Conservation (phyloP, 2,797 vertebrate species). For the Brachyrhaphis roseni region DNA sequence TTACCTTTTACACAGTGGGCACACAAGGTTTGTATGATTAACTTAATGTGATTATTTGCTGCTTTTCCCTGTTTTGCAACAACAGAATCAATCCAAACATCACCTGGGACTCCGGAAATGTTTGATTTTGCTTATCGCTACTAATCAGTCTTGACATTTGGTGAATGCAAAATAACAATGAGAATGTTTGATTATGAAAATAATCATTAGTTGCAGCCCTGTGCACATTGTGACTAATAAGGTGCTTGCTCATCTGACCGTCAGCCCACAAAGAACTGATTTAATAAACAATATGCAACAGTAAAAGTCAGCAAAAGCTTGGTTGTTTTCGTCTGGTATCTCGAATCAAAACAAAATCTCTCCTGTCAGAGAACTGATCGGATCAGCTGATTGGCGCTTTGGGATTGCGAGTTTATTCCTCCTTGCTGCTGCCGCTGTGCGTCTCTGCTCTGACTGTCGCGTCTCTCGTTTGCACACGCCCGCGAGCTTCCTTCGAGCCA, state of each 20-base stretch:
- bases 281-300: conserved; percentile 45
- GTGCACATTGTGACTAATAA: conserved; percentile 8
- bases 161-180: conserved; percentile 24
- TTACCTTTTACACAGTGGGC: conserved; percentile 20
- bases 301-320: conserved; percentile 43
- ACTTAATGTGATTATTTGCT: conserved; percentile 32
- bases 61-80: conserved; percentile 37
- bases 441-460: conserved; percentile 47
- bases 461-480: conserved; percentile 37
- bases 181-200: conserved; percentile 27
- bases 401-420: conserved; percentile 25
- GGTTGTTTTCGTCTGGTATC: conserved; percentile 36
- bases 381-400: conserved; percentile 24
- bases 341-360: not conserved
- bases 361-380: conserved; percentile 36
- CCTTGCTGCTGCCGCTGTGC: conserved; percentile 30
- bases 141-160: conserved; percentile 4
- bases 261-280: conserved; percentile 39
- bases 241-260: conserved; percentile 24
- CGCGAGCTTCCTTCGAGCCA: conserved; percentile 63
- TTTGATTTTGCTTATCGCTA: conserved; percentile 5
- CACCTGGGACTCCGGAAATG: conserved; percentile 11
- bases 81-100: conserved; percentile 16
- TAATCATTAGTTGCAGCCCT: conserved; percentile 28
- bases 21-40: conserved; percentile 9